Percentiles rank a stretch among this genome's conserved stretches.
These are phyloP conservation scores for Tetranychus piercei DNA, from an alignment of 2,888 invertebrate genomes.

Conservation along the genomic window DNA sequence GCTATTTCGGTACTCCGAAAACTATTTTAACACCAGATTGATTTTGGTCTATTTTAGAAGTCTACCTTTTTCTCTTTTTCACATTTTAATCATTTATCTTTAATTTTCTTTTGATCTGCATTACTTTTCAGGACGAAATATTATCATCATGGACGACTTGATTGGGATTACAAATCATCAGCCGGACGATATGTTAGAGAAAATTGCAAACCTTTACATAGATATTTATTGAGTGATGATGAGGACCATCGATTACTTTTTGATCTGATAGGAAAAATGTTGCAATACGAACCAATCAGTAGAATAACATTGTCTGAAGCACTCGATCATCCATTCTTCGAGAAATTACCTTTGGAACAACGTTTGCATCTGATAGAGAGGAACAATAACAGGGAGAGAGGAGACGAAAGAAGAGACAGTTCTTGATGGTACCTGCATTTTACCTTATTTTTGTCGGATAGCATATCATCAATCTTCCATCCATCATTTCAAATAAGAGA, in stretches of 20 bases:
- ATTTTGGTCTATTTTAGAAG: neutral
- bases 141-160: constrained; percentile 88
- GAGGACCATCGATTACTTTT: constrained; percentile 82
- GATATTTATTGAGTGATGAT: constrained; percentile 60
- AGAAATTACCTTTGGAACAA: constrained; percentile 46
- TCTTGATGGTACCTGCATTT: neutral
- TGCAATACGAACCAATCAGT: constrained; percentile 85
- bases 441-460: neutral
- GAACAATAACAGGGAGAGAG: neutral
- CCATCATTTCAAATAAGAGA: neutral
- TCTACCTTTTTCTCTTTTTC: neutral
- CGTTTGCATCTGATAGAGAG: neutral
- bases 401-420: neutral
- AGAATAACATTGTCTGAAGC: constrained; percentile 73
- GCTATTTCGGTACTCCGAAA: neutral
- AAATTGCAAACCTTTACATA: constrained; percentile 84
- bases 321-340: constrained; percentile 78
- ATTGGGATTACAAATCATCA: constrained; percentile 92
- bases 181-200: constrained; percentile 93
- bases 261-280: constrained; percentile 81
- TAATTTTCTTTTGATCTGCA: neutral
- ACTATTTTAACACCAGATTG: neutral
- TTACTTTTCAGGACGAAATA: constrained; percentile 61
- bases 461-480: neutral
- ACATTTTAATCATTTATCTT: neutral